Evolutionary conservation across 2,797 vertebrate genomes (phyloP).

Genomic region (Loris lydekkerianus): DNA sequence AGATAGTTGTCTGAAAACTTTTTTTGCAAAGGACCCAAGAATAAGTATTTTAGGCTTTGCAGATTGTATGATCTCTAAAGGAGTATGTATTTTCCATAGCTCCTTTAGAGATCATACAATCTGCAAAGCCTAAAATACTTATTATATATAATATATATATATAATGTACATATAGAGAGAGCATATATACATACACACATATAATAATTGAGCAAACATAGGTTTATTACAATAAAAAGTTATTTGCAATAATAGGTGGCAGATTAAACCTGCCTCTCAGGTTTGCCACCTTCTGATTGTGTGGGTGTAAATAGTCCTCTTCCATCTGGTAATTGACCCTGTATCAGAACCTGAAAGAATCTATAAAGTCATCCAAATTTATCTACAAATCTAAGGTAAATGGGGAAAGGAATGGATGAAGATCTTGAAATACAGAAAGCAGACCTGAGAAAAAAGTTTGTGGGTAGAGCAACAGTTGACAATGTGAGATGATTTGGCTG

Average conservation of each 20-base stretch:
- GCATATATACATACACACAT: too few species aligned
- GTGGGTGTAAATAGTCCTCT: background rate
- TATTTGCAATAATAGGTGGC: background rate
- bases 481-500: background rate
- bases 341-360: background rate
- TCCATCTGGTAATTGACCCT: background rate
- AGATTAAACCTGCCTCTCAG: background rate
- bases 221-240: background rate
- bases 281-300: background rate
- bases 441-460: background rate
- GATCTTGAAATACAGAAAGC: background rate
- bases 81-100: background rate
- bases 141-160: too few species aligned
- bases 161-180: too few species aligned
- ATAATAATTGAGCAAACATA: background rate
- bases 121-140: too few species aligned
- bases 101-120: too few species aligned
- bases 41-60: background rate
- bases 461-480: background rate
- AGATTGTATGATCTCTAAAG: background rate
- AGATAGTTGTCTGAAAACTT: background rate
- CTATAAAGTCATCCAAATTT: background rate
- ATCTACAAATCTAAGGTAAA: background rate
- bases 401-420: background rate
- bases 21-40: background rate